Evolutionary conservation across 2,113 vertebrate species (phyloP).

Genomic region (Chrysochloris asiatica): DNA sequence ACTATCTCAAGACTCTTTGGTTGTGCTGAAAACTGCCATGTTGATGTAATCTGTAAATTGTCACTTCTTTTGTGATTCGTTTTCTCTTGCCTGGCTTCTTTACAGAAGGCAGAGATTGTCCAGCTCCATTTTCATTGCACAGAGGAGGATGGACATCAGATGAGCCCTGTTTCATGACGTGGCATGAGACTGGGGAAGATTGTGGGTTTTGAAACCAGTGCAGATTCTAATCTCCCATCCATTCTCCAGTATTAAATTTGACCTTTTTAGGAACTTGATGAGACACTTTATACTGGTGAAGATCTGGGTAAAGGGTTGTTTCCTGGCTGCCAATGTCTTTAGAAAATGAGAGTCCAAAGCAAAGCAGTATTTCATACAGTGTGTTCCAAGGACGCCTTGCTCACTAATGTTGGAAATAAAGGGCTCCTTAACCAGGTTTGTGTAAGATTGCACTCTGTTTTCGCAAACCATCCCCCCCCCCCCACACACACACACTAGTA

Average conservation of each 20-base stretch:
- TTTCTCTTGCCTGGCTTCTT: slow-evolving; percentile 37
- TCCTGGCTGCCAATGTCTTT: slow-evolving; percentile 29
- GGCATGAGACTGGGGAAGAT: neutral
- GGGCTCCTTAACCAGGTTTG: neutral
- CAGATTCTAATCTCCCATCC: slow-evolving; percentile 53
- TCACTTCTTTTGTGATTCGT: neutral
- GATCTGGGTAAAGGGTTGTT: slow-evolving; percentile 63
- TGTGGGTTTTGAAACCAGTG: slow-evolving; percentile 53
- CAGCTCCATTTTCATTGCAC: neutral
- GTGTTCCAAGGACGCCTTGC: slow-evolving; percentile 31
- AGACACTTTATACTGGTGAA: slow-evolving; percentile 55
- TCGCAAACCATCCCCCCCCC: neutral
- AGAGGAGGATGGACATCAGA: neutral
- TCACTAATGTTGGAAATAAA: slow-evolving; percentile 26
- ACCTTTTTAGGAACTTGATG: slow-evolving; percentile 50
- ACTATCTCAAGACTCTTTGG: neutral
- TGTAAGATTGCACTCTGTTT: neutral
- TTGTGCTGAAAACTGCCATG: neutral
- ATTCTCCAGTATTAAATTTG: slow-evolving; percentile 49
- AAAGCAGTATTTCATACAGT: slow-evolving; percentile 40
- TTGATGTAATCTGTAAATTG: neutral
- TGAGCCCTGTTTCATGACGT: neutral
- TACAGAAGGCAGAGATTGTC: neutral
- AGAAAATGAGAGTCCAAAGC: slow-evolving; percentile 45
- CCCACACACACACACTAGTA: no score